A percentile compares a stretch with the other conserved stretches of the same genome.
phyloP scores from a whole-genome alignment of 2,113 vertebrate genomes.

The Solea solea region DNA sequence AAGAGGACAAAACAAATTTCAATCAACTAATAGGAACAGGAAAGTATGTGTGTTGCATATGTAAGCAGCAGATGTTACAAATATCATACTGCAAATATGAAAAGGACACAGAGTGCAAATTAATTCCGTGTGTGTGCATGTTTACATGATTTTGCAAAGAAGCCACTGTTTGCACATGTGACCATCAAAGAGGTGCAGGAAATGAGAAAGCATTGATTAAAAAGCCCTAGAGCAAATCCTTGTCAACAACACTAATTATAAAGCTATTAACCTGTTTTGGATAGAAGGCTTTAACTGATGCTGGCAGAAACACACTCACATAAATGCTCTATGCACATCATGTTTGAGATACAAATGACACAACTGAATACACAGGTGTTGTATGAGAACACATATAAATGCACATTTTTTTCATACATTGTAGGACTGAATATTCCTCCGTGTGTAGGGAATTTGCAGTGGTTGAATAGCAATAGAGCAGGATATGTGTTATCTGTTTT shows the following conservation, averaged over 20 bases:
- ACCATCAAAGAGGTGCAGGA: neutral
- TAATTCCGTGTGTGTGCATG: neutral
- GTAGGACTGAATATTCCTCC: too few relatives aligned
- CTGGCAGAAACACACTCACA: neutral
- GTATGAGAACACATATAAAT: too few relatives aligned
- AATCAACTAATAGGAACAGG: slow-evolving; percentile 1
- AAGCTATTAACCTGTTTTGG: slow-evolving; percentile 41
- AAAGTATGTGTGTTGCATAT: neutral
- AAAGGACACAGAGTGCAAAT: neutral
- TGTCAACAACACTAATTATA: slow-evolving; percentile 27
- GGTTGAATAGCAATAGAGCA: too few relatives aligned
- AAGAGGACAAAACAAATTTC: neutral
- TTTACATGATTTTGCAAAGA: neutral
- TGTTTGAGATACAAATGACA: too few relatives aligned
- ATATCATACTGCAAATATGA: neutral
- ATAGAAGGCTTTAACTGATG: neutral
- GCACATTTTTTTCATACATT: too few relatives aligned
- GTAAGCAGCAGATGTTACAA: neutral
- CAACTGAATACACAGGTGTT: too few relatives aligned
- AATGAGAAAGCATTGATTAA: slow-evolving; percentile 12
- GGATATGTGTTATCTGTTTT: too few relatives aligned
- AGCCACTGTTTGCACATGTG: neutral
- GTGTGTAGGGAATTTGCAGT: too few relatives aligned
- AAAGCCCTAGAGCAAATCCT: slow-evolving; percentile 35
- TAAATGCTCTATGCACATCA: neutral